A percentile compares a stretch with the other conserved stretches of the same genome.
phyloP scores from a whole-genome alignment of 92 coral and sea anemone species.

The Zoanthus sansibaricus region DNA sequence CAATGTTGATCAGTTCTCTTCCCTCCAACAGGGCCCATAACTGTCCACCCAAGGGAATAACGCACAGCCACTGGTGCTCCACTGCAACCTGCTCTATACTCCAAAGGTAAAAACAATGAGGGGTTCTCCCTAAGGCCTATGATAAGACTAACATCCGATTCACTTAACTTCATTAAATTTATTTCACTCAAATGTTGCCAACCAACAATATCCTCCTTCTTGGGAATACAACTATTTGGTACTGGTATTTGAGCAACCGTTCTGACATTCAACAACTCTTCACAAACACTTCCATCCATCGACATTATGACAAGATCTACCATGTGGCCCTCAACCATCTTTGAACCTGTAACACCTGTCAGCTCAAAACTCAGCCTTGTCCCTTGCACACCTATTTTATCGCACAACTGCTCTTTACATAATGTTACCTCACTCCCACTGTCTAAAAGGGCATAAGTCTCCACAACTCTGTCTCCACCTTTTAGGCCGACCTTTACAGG shows the following conservation, averaged over 20 bases:
- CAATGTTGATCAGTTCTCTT: too few species aligned
- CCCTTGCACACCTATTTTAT: slow-evolving; percentile 31
- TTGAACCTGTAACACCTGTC: slow-evolving; percentile 25
- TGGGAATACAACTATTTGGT: too few species aligned
- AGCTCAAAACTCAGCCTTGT: background rate
- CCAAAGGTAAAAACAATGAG: slow-evolving; percentile 1
- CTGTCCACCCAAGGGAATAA: too few species aligned
- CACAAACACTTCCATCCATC: slow-evolving; percentile 32
- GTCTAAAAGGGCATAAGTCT: too few species aligned
- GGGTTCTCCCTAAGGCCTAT: slow-evolving; percentile 66
- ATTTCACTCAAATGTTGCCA: slow-evolving; percentile 56
- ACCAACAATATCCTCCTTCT: background rate
- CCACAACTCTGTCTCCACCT: too few species aligned
- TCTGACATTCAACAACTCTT: slow-evolving; percentile 40
- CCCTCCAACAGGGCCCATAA: too few species aligned
- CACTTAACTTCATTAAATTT: slow-evolving; percentile 1
- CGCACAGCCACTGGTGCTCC: too few species aligned
- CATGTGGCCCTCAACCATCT: slow-evolving; percentile 43
- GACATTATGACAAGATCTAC: slow-evolving; percentile 54
- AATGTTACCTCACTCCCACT: slow-evolving; percentile 22
- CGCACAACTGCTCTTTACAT: background rate
- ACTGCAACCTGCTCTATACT: too few species aligned
- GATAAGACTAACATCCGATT: background rate
- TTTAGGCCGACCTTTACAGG: too few species aligned
- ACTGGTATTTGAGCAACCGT: background rate